Evolutionary conservation across 2,113 vertebrate species (phyloP), one percentile per base, ranked within the genome.

Genomic region (Ahaetulla prasina): DNA sequence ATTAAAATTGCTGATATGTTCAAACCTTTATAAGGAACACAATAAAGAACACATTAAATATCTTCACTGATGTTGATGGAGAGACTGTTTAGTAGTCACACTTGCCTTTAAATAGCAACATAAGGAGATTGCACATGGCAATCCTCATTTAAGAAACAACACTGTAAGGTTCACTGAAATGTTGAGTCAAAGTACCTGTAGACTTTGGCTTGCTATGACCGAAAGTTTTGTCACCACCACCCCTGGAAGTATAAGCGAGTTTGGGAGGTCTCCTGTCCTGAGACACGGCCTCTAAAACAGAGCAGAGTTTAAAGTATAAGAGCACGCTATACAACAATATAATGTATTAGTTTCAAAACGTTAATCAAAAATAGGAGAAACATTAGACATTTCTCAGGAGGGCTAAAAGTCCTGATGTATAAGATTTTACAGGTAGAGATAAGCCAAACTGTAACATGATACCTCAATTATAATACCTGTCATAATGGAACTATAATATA

Each of bases 201-300:
- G 94, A 97, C 97, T 99, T 99, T 98, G 98, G 98, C 98, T 99
- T 99, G 97, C 96, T 99, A 94, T 99, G 99, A 95, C 98, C 97
- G 96, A 98, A 98, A 84, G 95, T 97, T 97, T 99, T 99, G 94
- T 99, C 99, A 95, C 97, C 95, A 94, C 97, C 97, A 96, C 98
- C 97, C 98, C 99, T 98, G 92, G 98, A 97, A 94, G 98, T 97
- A 98, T 98, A 99, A 96, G 98, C 98, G 96, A 98, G 98, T 97
- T 99, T 99, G 94, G 98, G 98, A 97, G 98, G 98, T 95, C 99
- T 98, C 96, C 98, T 98, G 96, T 99, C 99, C 97, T 99, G 99
- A 96, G 98, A 96, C 92, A 97, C 92, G 8, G 96, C 95, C 92
- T 98, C 98, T 98, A 94, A 91, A 94, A 96, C 0, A 39, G 10